phyloP scores from a whole-genome alignment of 2,113 vertebrate species.

The Clupea harengus region DNA sequence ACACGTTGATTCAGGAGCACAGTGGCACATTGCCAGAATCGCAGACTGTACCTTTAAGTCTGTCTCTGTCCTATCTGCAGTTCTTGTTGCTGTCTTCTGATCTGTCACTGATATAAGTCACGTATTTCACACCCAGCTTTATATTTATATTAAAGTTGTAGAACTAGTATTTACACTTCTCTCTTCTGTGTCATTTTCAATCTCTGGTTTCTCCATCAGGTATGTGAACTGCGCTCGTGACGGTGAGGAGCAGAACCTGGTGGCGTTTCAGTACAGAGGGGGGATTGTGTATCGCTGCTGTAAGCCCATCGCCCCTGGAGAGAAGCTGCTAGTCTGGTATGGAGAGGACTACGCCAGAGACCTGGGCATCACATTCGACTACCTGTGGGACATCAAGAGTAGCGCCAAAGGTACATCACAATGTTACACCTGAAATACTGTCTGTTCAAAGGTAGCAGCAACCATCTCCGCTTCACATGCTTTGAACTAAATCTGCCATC shows the following conservation, averaged over 20 bases:
- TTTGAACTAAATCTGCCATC: not conserved
- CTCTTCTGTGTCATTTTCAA: not conserved
- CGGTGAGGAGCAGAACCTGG: constrained; percentile 48
- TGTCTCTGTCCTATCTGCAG: too few species aligned
- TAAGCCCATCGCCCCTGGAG: constrained; percentile 30
- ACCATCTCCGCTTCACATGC: too few species aligned
- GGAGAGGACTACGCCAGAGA: constrained; percentile 42
- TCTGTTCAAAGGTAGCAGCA: not conserved
- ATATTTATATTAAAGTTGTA: too few species aligned
- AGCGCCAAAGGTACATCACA: not conserved
- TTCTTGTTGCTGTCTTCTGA: too few species aligned
- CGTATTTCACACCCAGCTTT: too few species aligned
- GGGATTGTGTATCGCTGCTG: constrained; percentile 46
- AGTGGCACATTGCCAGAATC: too few species aligned
- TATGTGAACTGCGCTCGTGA: constrained; percentile 49
- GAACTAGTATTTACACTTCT: not conserved
- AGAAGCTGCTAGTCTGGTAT: constrained; percentile 51
- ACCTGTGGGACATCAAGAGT: constrained; percentile 41
- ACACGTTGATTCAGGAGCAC: too few species aligned
- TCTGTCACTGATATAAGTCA: too few species aligned
- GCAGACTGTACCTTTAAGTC: too few species aligned
- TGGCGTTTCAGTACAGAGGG: constrained; percentile 48
- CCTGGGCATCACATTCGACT: constrained; percentile 37
- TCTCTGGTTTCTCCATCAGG: constrained; percentile 12
- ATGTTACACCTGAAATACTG: too few species aligned